A percentile compares a stretch with the other conserved stretches of the same genome.
phyloP scores from a whole-genome alignment of 2,888 invertebrate genomes.

The Norana najaformis region DNA sequence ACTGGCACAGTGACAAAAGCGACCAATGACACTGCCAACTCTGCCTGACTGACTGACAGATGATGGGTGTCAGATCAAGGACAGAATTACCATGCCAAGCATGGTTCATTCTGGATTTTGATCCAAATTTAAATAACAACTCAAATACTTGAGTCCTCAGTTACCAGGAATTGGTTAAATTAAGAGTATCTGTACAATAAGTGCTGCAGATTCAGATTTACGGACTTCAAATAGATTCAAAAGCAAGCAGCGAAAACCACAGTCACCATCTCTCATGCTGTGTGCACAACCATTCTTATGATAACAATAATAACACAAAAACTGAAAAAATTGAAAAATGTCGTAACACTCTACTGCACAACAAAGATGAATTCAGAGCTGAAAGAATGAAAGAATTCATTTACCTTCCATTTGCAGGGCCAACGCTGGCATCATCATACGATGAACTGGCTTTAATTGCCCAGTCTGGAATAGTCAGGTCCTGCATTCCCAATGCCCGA shows the following conservation, averaged over 20 bases:
- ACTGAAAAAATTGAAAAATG: neutral
- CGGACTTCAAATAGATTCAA: neutral
- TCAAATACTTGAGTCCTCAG: neutral
- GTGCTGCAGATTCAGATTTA: neutral
- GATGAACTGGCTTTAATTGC: constrained; percentile 83
- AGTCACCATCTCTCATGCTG: neutral
- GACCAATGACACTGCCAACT: neutral
- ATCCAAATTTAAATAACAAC: neutral
- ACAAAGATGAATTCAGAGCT: too few species aligned
- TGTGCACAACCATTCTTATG: neutral
- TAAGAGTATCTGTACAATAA: neutral
- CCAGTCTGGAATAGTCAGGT: constrained; percentile 76
- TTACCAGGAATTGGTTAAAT: neutral
- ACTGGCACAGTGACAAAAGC: neutral
- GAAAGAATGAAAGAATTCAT: constrained; percentile 55
- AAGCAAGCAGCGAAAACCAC: neutral
- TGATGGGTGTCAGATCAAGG: constrained; percentile 5
- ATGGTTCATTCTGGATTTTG: neutral
- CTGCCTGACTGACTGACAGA: neutral
- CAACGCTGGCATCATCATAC: constrained; percentile 81
- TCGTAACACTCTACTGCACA: neutral
- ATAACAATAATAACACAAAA: neutral
- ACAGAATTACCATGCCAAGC: neutral
- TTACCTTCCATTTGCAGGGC: constrained; percentile 83
- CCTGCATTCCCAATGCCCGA: constrained; percentile 82